A percentile compares a stretch with the other conserved stretches of the same genome.
Conservation (phyloP, 1,140 invertebrate species). For the Schlechtendalia chinensis region DNA sequence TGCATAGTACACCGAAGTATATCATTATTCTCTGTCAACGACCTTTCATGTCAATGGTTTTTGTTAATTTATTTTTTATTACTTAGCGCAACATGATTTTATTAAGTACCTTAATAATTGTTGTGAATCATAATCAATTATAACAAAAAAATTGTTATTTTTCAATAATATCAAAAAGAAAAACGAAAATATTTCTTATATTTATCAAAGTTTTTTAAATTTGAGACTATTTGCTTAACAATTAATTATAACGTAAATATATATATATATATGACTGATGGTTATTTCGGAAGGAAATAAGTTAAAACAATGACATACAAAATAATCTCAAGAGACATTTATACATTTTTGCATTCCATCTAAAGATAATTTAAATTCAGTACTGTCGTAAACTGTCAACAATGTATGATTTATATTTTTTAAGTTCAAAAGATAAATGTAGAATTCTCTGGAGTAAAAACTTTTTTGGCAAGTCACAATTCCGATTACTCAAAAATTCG, state of each 20-base stretch:
- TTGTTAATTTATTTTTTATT: too few relatives aligned
- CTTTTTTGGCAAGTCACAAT: conserved; percentile 19
- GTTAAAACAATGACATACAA: background rate
- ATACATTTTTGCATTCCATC: background rate
- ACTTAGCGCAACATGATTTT: too few relatives aligned
- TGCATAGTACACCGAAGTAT: too few relatives aligned
- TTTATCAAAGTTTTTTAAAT: conserved; percentile 12
- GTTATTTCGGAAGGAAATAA: background rate
- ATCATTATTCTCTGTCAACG: too few relatives aligned
- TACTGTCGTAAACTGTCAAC: conserved; percentile 1
- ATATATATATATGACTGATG: background rate
- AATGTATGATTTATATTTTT: conserved; percentile 32
- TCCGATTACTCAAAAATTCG: conserved; percentile 26
- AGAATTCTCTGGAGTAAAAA: background rate
- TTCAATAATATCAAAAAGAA: too few relatives aligned
- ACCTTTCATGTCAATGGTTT: too few relatives aligned
- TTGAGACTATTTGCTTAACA: too few relatives aligned
- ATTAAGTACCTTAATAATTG: too few relatives aligned
- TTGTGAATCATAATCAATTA: too few relatives aligned
- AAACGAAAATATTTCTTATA: background rate
- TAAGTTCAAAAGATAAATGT: conserved; percentile 19
- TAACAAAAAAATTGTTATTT: too few relatives aligned
- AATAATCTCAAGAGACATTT: conserved; percentile 10
- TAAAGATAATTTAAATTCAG: background rate
- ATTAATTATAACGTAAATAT: background rate